Evolutionary conservation across 2,797 vertebrate genomes (phyloP).

Genomic region (Harpagifer antarcticus): DNA sequence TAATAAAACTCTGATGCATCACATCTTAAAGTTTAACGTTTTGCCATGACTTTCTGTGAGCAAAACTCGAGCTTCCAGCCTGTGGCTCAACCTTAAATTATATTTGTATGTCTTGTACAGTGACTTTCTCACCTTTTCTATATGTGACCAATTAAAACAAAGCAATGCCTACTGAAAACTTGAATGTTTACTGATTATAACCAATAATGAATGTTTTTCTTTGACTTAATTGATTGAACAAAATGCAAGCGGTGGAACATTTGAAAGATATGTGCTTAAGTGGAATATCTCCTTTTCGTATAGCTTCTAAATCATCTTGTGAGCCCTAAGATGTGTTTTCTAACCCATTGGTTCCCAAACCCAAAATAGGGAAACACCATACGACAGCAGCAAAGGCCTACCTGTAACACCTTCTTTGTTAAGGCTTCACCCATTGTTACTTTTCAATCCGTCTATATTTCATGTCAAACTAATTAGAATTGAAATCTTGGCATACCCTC

Average conservation of each 20-base stretch:
- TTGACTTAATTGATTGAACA: neutral
- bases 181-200: neutral
- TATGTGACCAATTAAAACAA: neutral
- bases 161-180: neutral
- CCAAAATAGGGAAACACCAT: neutral
- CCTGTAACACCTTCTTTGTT: neutral
- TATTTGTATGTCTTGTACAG: neutral
- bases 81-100: neutral
- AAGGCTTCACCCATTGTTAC: neutral
- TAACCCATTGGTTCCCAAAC: neutral
- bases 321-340: neutral
- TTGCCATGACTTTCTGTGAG: slow-evolving; percentile 4
- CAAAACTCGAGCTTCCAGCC: neutral
- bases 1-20: slow-evolving; percentile 27
- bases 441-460: neutral
- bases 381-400: neutral
- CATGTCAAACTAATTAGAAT: neutral
- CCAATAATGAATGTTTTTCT: neutral
- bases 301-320: neutral
- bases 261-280: neutral
- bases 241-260: neutral
- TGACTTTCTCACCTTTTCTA: neutral
- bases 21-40: neutral
- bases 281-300: neutral
- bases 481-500: neutral